Base-by-base conservation (phyloP, 2,888 invertebrate genomes). In the Gonocerus acuteangulatus region DNA sequence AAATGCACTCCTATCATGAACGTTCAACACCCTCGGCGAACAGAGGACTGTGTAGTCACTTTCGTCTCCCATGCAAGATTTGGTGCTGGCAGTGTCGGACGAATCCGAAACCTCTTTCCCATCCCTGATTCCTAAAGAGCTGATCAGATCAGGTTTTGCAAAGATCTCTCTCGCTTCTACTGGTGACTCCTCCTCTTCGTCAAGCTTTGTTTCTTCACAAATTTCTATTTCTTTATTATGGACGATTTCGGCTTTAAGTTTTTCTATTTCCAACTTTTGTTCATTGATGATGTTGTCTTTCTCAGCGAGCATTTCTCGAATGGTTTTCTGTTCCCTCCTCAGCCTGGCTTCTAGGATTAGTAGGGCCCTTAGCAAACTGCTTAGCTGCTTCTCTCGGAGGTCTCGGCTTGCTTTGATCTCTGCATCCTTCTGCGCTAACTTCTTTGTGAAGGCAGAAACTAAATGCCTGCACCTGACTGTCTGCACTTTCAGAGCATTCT, bases 311-410 rank as follows among this genome's bases (percentile, higher is more conserved):
- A 84, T 79, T 60, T 82, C 80, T 62, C 81, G 79, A 67, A 88
- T 85, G 69, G 81, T 81, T 68, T 84, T 82, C 71, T 87, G 86
- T 72, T 88, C 87, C 71, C 84, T 82, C 49, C 82, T 80, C 21
- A 88, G 76, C 7, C 86, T 78, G 7, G 86, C 84, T 73, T 88
- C 87, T 52, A 87, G 79, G 42, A 85, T 79, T 42, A 87, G 79
- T 61, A 88, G 74, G 2, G 86, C 85, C 48, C 85, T 78, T 6
- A 87, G 76, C 23, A 88, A 84, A 65, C 83, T 78, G 2, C 85
- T 82, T 22, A 87, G 77, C 70, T 87, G 87, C 71, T 83, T 82
- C 73, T 87, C 85, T 42, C 85, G 77, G 3, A 85, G 77, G 2
- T 79, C 77, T 65, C 80, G 79, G 70, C 84, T 84, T 62, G 80